These are phyloP conservation scores for Australoheros facetus DNA, from an alignment of 2,797 vertebrate species.

Conservation along the genomic window DNA sequence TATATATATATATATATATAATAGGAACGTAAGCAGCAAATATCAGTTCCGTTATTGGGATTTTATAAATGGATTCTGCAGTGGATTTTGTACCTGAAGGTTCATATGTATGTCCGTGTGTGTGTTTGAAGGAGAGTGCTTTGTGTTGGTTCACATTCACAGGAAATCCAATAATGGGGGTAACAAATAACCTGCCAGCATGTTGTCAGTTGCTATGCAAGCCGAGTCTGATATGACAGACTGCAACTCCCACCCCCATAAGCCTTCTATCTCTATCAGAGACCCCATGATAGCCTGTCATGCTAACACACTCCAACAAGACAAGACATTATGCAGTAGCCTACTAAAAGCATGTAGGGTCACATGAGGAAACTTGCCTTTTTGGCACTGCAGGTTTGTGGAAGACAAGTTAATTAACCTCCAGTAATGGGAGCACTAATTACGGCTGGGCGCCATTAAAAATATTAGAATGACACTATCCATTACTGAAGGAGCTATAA, in stretches of 20 bases:
- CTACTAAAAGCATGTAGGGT: neutral
- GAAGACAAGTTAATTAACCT: slow-evolving; percentile 53
- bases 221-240: slow-evolving; percentile 47
- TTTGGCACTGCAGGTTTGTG: neutral
- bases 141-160: slow-evolving; percentile 22
- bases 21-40: neutral
- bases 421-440: slow-evolving; percentile 38
- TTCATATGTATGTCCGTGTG: neutral
- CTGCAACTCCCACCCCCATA: slow-evolving; percentile 50
- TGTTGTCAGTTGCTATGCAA: slow-evolving; percentile 73
- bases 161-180: slow-evolving; percentile 50
- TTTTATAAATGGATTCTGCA: neutral
- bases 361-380: neutral
- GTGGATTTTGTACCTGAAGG: neutral
- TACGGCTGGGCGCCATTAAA: slow-evolving; percentile 21
- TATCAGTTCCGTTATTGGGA: neutral
- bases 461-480: slow-evolving; percentile 19
- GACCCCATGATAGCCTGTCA: slow-evolving; percentile 26
- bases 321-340: neutral
- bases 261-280: slow-evolving; percentile 15
- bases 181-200: slow-evolving; percentile 37
- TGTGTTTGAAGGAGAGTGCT: neutral
- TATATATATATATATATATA: no score
- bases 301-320: slow-evolving; percentile 3
- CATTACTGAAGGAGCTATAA: slow-evolving; percentile 19